Base-by-base conservation (phyloP, 92 coral and sea anemone genomes). In the Umimayanthus chanpuru region DNA sequence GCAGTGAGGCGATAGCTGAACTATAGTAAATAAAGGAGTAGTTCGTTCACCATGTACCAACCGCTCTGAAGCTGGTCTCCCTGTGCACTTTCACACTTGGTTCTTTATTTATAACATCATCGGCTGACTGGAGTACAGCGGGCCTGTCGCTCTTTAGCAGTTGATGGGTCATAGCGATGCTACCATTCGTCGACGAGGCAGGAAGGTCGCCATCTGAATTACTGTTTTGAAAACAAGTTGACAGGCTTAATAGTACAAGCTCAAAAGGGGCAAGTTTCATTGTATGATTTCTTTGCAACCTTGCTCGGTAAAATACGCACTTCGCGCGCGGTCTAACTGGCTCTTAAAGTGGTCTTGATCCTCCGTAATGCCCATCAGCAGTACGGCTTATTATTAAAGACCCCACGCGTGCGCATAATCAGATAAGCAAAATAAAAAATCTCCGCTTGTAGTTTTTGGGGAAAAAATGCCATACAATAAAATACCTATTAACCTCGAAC, bases 121-220 rank as follows among this genome's bases (percentile, higher is more conserved):
- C 79, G 23, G 79, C 25, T 39, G 58, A 26, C 9, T 16, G 39
- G 18, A 78, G 81, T 12, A 28, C 58, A n/a, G 20, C 25, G 14
- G 58, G 81, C 41, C 38, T 77, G 18, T 78, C 82, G 18, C 38
- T 78, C 64, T 47, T 78, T 21, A 78, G 82, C 11, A 9, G 40
- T 15, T 50, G 58, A 16, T 49, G 61, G 21, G 66, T 78, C 82
- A 78, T 49, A 25, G 82, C 64, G 1, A 78, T 78, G 21, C 58
- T 44, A 0, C 82, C 61, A 47, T 49, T 43, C 40, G 64, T 47
- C 26, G 82, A 7, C 20, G 82, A 78, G 36, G 61, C 39, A 25
- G 82, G 82, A n/a, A 78, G 82, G 6, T 78, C 82, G 8, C 10
- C 38, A n/a, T 78, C 82, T 26, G 82, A 78, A 50, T 10, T 4